phyloP scores from a whole-genome alignment of 2,797 vertebrate species.

The Clarias pachynema region DNA sequence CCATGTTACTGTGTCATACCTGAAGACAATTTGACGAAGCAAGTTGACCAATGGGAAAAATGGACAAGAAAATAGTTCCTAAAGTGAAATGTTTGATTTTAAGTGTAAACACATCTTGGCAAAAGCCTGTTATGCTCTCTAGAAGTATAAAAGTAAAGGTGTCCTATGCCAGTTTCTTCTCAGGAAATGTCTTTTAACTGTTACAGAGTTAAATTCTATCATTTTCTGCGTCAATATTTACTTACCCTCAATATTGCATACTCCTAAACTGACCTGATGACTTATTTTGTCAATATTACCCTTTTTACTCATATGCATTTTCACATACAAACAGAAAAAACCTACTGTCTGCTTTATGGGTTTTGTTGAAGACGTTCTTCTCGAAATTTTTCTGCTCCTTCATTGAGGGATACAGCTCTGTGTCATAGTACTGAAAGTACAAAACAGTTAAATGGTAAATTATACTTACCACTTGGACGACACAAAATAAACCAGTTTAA shows the following conservation, averaged over 20 bases:
- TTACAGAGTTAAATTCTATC: no score
- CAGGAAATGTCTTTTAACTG: no score
- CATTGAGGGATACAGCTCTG: constrained; percentile 81
- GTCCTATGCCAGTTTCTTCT: no score
- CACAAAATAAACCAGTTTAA: background rate
- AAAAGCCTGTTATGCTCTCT: background rate
- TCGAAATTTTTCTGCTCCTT: constrained; percentile 90
- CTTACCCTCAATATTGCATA: background rate
- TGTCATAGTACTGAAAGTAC: constrained; percentile 84
- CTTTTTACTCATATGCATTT: background rate
- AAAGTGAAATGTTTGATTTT: background rate
- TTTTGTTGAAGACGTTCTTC: constrained; percentile 87
- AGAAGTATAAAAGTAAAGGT: background rate
- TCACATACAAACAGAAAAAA: background rate
- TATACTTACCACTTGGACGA: background rate
- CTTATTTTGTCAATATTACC: background rate
- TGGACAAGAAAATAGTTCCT: background rate
- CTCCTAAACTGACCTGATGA: background rate
- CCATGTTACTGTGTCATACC: background rate
- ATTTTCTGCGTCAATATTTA: background rate
- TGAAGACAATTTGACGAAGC: background rate
- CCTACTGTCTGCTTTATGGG: constrained; percentile 83
- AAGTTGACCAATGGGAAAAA: background rate
- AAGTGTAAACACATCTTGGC: background rate
- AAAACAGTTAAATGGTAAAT: constrained; percentile 39